Conservation (phyloP, 2,888 invertebrate genomes). For the Laothoe populi region DNA sequence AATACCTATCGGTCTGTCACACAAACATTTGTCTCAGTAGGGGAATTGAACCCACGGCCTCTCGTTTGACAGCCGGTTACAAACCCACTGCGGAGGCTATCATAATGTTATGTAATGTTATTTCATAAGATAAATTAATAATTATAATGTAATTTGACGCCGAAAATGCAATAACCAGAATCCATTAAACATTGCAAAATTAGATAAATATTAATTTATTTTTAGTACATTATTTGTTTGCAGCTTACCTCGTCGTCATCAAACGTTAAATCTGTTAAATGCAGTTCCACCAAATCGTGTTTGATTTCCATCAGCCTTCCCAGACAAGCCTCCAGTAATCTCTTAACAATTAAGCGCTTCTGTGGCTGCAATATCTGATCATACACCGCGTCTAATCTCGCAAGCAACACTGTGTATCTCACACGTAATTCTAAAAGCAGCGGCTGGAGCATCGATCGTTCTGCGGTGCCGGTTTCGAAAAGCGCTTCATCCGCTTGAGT, state of each 20-base stretch:
- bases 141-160: too few species aligned
- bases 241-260: conserved; percentile 87
- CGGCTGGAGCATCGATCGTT: conserved; percentile 85
- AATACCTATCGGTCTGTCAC: too few species aligned
- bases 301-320: conserved; percentile 95
- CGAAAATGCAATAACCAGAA: too few species aligned
- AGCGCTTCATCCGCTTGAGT: conserved; percentile 85
- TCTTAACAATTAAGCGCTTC: conserved; percentile 91
- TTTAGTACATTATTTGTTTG: not conserved
- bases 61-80: too few species aligned
- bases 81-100: too few species aligned
- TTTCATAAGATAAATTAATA: too few species aligned
- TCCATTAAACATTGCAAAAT: not conserved
- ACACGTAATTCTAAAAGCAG: conserved; percentile 90
- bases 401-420: conserved; percentile 91
- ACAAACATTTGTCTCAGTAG: too few species aligned
- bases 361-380: conserved; percentile 97
- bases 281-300: conserved; percentile 93
- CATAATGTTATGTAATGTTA: too few species aligned
- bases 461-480: conserved; percentile 86
- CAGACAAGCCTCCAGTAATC: conserved; percentile 89
- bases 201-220: not conserved
- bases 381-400: conserved; percentile 91
- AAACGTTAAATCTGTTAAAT: conserved; percentile 94
- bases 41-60: too few species aligned